A percentile compares a stretch with the other conserved stretches of the same genome.
These are phyloP conservation scores for Lapara coniferarum DNA, from an alignment of 2,888 invertebrate species.

Conservation along the genomic window DNA sequence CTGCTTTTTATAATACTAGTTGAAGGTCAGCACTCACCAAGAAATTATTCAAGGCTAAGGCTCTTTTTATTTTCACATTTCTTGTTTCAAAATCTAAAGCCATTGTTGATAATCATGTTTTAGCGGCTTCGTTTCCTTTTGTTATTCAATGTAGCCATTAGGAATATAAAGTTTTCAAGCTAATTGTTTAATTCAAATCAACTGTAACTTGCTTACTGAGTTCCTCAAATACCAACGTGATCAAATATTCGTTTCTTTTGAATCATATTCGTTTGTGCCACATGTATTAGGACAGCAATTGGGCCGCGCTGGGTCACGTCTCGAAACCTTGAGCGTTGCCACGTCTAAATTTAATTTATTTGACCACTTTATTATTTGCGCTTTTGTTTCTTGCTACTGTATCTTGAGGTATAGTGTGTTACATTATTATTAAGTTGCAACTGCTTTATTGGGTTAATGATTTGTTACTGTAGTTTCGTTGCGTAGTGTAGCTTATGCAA, in stretches of 20 bases:
- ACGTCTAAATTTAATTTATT: slow-evolving; percentile 48
- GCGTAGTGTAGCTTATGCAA: slow-evolving; percentile 6
- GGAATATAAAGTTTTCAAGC: background rate
- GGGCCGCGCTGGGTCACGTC: slow-evolving; percentile 32
- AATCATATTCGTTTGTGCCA: background rate
- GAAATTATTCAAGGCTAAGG: slow-evolving; percentile 14
- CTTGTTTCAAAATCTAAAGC: slow-evolving; percentile 19
- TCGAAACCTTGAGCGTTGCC: slow-evolving; percentile 54
- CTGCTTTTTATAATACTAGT: slow-evolving; percentile 20
- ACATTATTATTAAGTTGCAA: slow-evolving; percentile 8
- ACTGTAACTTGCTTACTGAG: background rate
- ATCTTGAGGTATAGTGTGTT: slow-evolving; percentile 25
- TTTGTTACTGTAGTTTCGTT: background rate
- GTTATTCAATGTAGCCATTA: background rate
- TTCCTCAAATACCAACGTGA: background rate
- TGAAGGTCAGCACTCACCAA: slow-evolving; percentile 24
- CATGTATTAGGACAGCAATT: slow-evolving; percentile 27
- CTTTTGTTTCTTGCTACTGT: slow-evolving; percentile 32
- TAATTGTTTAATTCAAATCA: background rate
- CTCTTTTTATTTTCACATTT: slow-evolving; percentile 15
- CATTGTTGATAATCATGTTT: background rate
- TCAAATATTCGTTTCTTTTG: background rate
- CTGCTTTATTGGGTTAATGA: background rate
- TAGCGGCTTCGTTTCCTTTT: background rate
- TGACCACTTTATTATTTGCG: slow-evolving; percentile 37